These are phyloP conservation scores for Oophaga pumilio DNA, from an alignment of 2,113 vertebrate species.

Conservation along the genomic window DNA sequence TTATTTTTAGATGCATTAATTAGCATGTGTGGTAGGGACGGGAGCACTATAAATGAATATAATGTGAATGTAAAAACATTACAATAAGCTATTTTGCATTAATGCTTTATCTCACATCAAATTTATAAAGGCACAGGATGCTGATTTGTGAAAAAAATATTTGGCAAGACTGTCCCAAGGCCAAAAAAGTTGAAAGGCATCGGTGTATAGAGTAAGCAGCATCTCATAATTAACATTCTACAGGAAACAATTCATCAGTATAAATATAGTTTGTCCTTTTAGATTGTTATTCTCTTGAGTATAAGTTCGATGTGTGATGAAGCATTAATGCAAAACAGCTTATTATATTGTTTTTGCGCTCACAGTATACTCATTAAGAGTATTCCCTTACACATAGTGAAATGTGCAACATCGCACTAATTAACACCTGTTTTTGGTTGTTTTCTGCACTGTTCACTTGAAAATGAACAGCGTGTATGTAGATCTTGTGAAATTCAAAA, in stretches of 20 bases:
- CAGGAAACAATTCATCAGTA: not conserved
- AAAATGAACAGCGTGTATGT: too few relatives aligned
- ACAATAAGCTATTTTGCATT: not conserved
- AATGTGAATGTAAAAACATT: not conserved
- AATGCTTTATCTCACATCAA: not conserved
- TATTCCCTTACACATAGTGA: not conserved
- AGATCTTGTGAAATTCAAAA: too few relatives aligned
- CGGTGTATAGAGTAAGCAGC: too few relatives aligned
- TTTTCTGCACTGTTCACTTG: too few relatives aligned
- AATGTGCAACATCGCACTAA: not conserved
- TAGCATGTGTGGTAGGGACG: not conserved
- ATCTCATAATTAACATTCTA: not conserved
- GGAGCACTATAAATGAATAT: not conserved
- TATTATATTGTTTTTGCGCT: not conserved
- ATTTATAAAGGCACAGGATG: not conserved
- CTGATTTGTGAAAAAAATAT: too few relatives aligned
- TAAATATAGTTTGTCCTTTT: not conserved
- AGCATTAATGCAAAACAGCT: not conserved
- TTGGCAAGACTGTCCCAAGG: too few relatives aligned
- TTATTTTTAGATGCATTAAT: too few relatives aligned
- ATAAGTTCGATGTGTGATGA: not conserved
- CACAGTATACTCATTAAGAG: not conserved
- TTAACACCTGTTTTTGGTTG: too few relatives aligned
- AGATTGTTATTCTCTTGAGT: not conserved
- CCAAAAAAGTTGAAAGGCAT: too few relatives aligned